phyloP scores from a whole-genome alignment of 1,140 invertebrate genomes.

The Bombus terrestris region DNA sequence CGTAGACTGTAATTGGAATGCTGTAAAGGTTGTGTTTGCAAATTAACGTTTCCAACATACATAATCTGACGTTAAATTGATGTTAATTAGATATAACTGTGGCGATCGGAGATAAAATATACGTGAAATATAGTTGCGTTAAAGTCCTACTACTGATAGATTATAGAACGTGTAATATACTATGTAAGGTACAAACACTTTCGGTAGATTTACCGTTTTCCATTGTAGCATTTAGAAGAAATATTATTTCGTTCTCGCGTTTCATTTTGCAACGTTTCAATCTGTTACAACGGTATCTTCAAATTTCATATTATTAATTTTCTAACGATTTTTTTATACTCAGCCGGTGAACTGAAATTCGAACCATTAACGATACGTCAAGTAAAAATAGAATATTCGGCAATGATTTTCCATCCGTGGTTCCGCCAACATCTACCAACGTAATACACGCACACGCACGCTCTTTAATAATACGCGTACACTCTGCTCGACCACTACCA shows the following conservation, averaged over 20 bases:
- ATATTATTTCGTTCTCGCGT: background rate
- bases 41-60: background rate
- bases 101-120: background rate
- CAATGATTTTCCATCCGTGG: background rate
- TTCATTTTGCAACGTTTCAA: background rate
- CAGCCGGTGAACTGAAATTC: background rate
- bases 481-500: background rate
- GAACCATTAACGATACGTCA: background rate
- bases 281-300: background rate
- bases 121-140: background rate
- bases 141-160: background rate
- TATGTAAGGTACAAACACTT: background rate
- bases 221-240: background rate
- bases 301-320: background rate
- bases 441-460: too few species aligned
- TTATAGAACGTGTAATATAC: background rate
- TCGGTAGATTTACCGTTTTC: background rate
- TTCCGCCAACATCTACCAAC: too few species aligned
- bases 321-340: background rate
- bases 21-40: background rate
- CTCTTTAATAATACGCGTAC: background rate
- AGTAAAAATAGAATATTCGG: background rate
- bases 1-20: background rate
- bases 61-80: background rate
- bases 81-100: background rate